Percentiles rank a stretch among this genome's conserved stretches.
Evolutionary conservation across 2,113 vertebrate genomes (phyloP).

Genomic region (Chaetura pelagica): DNA sequence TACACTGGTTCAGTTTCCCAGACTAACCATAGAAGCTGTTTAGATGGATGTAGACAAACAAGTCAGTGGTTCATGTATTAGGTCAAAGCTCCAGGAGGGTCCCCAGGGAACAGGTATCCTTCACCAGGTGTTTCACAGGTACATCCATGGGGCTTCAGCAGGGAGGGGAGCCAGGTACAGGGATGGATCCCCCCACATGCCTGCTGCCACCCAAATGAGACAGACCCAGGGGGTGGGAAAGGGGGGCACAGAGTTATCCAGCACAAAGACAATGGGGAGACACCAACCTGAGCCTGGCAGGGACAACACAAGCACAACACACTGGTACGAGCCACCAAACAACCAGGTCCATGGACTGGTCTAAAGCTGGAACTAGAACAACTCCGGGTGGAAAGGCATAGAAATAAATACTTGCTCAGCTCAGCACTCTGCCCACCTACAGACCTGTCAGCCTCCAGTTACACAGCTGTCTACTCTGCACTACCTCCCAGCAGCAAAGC

Average conservation of each 20-base stretch:
- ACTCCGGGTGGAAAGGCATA: background rate
- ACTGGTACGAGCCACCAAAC: background rate
- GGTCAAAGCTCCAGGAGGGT: background rate
- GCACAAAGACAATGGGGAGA: background rate
- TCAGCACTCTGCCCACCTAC: background rate
- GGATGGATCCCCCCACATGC: background rate
- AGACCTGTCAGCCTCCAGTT: background rate
- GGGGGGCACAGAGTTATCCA: background rate
- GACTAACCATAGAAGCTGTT: background rate
- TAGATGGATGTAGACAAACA: background rate
- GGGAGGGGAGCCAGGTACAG: background rate
- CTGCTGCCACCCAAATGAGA: background rate
- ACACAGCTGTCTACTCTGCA: background rate
- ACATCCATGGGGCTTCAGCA: background rate
- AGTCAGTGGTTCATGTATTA: accelerated
- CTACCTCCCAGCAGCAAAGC: background rate
- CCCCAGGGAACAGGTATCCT: background rate
- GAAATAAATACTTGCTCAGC: background rate
- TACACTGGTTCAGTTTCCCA: background rate
- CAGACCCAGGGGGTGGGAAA: background rate
- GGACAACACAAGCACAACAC: background rate
- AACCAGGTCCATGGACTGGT: background rate
- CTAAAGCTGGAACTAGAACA: background rate
- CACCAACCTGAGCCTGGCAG: background rate
- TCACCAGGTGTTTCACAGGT: background rate